Evolutionary conservation across 2,888 invertebrate genomes (phyloP), one percentile per base, ranked within the genome.

Genomic region (Papilio protenor): DNA sequence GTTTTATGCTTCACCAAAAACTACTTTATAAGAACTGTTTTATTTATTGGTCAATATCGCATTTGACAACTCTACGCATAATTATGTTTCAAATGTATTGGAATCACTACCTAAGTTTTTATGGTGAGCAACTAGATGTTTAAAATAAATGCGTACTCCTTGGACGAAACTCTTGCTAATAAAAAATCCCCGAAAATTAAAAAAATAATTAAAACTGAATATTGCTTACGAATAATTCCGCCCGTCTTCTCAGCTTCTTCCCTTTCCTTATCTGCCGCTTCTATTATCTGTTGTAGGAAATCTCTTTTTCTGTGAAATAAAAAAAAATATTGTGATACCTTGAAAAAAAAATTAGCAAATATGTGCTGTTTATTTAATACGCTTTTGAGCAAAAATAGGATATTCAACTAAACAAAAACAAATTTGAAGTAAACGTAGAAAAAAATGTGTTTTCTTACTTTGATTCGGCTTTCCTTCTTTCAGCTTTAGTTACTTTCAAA

Each of bases 221-320:
- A 74, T 85, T 55, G 75, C 78, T 76, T 73, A 78, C 78, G 78
- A 45, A 76, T 73, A 14, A 69, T 0, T 4, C 40, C 76, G 5
- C 73, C 66, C 8, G 78, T 73, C 66, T 76, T 76, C 57, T 72
- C 75, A 1, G 69, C 78, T 47, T 90, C 89, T 21, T 80, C 81
- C 77, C 85, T 87, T 84, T 94, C 94, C 81, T 89, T 91, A 21
- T 90, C 87, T 3, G 93, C 89, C 23, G 94, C 92, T 80, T 95
- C 94, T 59, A 95, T 85, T 57, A 95, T 85, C 45, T 95, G 85
- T 85, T 95, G 95, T 45, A 95, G 85, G 74, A 95, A 95, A 81
- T 95, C 95, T 79, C 87, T 92, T 79, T 91, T 87, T 76, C 94
- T 94, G 86, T 33, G 88, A 91, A 80, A 74, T 78, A 78, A 11